Evolutionary conservation across 2,113 vertebrate genomes (phyloP).

Genomic region (Mesembrinibis cayennensis): DNA sequence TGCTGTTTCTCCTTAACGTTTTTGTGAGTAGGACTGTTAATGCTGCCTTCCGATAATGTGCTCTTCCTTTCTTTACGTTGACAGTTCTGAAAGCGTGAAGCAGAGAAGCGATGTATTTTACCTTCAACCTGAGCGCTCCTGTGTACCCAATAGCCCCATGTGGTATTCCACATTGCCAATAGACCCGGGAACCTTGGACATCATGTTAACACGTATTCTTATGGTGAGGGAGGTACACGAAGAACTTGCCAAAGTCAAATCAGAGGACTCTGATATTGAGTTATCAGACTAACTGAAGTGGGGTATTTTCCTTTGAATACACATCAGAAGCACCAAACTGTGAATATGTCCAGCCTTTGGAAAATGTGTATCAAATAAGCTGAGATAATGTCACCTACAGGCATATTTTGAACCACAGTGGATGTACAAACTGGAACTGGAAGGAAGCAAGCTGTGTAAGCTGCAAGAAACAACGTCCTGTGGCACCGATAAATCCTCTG

Average conservation of each 20-base stretch:
- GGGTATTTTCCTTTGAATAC: constrained; percentile 68
- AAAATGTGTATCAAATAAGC: constrained; percentile 53
- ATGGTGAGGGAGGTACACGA: constrained; percentile 91
- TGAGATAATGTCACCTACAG: constrained; percentile 59
- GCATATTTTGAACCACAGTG: constrained; percentile 63
- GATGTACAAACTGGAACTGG: constrained; percentile 73
- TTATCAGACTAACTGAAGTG: constrained; percentile 77
- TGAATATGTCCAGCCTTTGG: constrained; percentile 77
- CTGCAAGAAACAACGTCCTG: constrained; percentile 49
- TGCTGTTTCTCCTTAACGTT: neutral
- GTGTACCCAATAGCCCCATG: constrained; percentile 94
- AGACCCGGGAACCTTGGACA: constrained; percentile 89
- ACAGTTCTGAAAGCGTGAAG: constrained; percentile 93
- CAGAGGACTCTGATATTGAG: constrained; percentile 83
- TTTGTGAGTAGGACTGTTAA: neutral
- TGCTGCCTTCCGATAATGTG: neutral
- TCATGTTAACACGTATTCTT: constrained; percentile 93
- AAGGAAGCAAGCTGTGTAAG: constrained; percentile 64
- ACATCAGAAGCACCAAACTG: constrained; percentile 79
- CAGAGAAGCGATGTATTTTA: constrained; percentile 94
- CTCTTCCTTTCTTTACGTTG: neutral
- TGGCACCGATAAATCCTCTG: constrained; percentile 51
- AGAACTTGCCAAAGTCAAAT: constrained; percentile 82
- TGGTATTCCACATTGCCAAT: constrained; percentile 93
- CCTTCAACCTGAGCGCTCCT: constrained; percentile 94